Evolutionary conservation across 2,888 invertebrate species (phyloP).

Genomic region (Amiota communis): DNA sequence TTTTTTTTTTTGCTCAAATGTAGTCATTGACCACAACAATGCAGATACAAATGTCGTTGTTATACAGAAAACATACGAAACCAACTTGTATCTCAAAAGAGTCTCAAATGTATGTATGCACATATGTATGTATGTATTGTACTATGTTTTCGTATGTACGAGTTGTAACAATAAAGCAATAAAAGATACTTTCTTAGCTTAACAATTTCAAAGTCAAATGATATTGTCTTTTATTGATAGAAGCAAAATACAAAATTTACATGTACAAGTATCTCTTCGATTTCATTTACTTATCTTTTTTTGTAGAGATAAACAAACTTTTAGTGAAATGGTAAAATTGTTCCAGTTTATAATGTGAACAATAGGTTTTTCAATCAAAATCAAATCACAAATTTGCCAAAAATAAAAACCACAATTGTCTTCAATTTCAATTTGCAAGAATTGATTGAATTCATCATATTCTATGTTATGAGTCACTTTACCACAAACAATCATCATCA

Average conservation of each 20-base stretch:
- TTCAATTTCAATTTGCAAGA: too few species aligned
- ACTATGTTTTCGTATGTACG: too few species aligned
- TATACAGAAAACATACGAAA: neutral
- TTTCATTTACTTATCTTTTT: too few species aligned
- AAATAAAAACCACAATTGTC: neutral
- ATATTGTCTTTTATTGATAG: neutral
- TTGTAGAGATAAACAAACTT: neutral
- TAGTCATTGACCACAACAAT: slow-evolving; percentile 34
- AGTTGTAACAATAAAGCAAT: neutral
- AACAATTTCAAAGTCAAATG: slow-evolving; percentile 4
- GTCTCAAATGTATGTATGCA: too few species aligned
- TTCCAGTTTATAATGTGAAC: neutral
- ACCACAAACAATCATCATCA: too few species aligned
- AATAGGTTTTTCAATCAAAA: neutral
- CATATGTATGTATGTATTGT: too few species aligned
- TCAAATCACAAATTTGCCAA: neutral
- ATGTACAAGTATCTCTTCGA: neutral
- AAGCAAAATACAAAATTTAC: neutral
- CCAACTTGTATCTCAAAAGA: neutral
- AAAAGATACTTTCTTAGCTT: slow-evolving; percentile 2
- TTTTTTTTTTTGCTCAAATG: neutral
- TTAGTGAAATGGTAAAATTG: neutral
- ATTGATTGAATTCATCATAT: too few species aligned
- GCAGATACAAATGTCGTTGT: slow-evolving; percentile 31
- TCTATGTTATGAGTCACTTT: too few species aligned